A percentile compares a stretch with the other conserved stretches of the same genome.
phyloP scores from a whole-genome alignment of 2,797 vertebrate genomes.

The Dallia pectoralis region DNA sequence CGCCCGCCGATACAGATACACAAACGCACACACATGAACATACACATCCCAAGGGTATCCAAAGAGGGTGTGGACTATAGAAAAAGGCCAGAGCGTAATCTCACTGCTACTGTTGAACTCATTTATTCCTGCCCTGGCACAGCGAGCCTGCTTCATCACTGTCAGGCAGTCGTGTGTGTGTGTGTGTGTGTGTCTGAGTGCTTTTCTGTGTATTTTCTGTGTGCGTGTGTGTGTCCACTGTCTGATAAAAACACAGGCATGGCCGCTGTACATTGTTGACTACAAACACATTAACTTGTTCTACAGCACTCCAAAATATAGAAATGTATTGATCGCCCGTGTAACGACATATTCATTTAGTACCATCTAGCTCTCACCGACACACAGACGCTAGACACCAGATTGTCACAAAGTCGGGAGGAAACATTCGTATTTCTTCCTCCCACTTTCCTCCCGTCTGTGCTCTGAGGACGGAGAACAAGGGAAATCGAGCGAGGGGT shows the following conservation, averaged over 20 bases:
- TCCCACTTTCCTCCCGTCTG: neutral
- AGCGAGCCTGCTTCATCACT: conserved; percentile 65
- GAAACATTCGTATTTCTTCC: neutral
- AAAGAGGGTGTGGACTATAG: conserved; percentile 50
- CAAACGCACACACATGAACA: neutral
- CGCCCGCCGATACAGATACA: neutral
- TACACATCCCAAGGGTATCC: conserved; percentile 35
- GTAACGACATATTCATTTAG: conserved; percentile 47
- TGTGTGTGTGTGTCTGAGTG: conserved; percentile 25
- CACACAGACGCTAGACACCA: conserved; percentile 45
- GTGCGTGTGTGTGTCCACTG: neutral
- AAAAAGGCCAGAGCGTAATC: conserved; percentile 64
- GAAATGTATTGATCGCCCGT: no score
- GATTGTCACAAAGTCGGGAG: neutral
- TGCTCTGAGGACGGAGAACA: neutral
- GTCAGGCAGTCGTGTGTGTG: conserved; percentile 41
- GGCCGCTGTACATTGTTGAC: neutral
- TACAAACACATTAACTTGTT: neutral
- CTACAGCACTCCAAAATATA: neutral
- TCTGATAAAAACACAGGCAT: neutral
- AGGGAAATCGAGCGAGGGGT: neutral
- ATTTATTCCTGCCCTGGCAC: conserved; percentile 67
- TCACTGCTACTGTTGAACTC: conserved; percentile 69
- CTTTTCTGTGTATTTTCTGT: conserved; percentile 22
- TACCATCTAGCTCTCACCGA: conserved; percentile 38